These are phyloP conservation scores for Calycopis cecrops DNA, from an alignment of 1,140 invertebrate species.

Conservation along the genomic window DNA sequence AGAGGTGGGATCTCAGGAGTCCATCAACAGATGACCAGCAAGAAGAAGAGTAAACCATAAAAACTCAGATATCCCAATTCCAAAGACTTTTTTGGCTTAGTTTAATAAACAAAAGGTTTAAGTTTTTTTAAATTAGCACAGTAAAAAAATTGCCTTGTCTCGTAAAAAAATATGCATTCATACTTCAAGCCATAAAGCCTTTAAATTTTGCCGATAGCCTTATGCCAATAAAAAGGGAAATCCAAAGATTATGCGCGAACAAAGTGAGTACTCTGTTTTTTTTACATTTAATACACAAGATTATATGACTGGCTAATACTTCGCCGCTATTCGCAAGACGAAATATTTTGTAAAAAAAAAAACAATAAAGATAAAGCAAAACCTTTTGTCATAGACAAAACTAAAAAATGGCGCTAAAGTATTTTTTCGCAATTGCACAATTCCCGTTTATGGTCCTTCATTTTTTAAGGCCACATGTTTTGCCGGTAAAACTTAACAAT, in stretches of 20 bases:
- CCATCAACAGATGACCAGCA: too few relatives aligned
- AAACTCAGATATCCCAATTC: too few relatives aligned
- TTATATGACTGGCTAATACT: background rate
- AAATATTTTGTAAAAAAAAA: background rate
- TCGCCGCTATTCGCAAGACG: background rate
- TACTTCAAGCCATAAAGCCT: background rate
- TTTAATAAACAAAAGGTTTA: too few relatives aligned
- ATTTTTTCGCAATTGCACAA: background rate
- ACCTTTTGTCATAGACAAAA: background rate
- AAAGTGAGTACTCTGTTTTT: background rate
- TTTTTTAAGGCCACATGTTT: too few relatives aligned
- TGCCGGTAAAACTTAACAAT: too few relatives aligned
- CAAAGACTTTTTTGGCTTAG: too few relatives aligned
- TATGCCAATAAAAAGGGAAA: background rate
- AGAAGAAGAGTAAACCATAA: too few relatives aligned
- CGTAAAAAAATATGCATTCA: too few relatives aligned
- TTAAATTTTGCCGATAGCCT: background rate
- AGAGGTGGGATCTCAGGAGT: too few relatives aligned
- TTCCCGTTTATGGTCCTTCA: background rate
- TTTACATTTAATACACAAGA: background rate
- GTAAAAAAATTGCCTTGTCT: too few relatives aligned
- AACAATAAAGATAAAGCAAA: conserved; percentile 1
- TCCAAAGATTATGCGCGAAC: background rate
- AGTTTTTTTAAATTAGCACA: too few relatives aligned
- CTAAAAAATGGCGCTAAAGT: background rate